phyloP scores from a whole-genome alignment of 2,797 vertebrate species.

The Loris lydekkerianus region DNA sequence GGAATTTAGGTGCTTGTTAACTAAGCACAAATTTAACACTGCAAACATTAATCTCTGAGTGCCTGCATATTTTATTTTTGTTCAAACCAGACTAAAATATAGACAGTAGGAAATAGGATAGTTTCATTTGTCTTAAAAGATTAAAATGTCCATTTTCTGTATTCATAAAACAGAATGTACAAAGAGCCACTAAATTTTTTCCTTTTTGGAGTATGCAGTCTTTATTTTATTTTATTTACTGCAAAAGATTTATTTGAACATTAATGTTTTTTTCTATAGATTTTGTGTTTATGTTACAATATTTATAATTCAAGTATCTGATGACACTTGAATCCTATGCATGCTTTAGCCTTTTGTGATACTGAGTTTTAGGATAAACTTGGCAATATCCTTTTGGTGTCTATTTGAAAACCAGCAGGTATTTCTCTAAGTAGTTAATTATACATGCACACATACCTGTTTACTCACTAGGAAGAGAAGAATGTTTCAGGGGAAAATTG shows the following conservation, averaged over 20 bases:
- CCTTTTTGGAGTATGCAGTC: not conserved
- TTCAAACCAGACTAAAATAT: conserved; percentile 21
- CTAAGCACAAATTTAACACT: not conserved
- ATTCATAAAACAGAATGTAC: conserved; percentile 35
- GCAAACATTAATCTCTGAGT: not conserved
- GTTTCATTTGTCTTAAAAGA: conserved; percentile 22
- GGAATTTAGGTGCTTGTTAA: not conserved
- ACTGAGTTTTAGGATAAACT: conserved; percentile 39
- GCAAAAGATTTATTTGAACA: conserved; percentile 8
- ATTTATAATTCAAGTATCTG: not conserved
- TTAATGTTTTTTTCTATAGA: not conserved
- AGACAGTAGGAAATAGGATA: not conserved
- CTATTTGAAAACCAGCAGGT: conserved; percentile 28
- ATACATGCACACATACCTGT: not conserved
- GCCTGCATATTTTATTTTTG: conserved; percentile 24
- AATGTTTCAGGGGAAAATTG: not conserved
- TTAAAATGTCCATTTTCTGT: conserved; percentile 45
- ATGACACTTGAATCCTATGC: not conserved
- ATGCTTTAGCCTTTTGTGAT: conserved; percentile 31
- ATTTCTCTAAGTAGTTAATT: conserved; percentile 38
- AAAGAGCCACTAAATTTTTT: not conserved
- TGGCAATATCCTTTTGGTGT: conserved; percentile 47
- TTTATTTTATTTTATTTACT: conserved; percentile 57
- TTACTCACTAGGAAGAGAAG: not conserved
- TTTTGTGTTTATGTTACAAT: not conserved